Evolutionary conservation across 2,888 invertebrate species (phyloP), one percentile per base, ranked within the genome.

Genomic region (Agonum fuliginosum): DNA sequence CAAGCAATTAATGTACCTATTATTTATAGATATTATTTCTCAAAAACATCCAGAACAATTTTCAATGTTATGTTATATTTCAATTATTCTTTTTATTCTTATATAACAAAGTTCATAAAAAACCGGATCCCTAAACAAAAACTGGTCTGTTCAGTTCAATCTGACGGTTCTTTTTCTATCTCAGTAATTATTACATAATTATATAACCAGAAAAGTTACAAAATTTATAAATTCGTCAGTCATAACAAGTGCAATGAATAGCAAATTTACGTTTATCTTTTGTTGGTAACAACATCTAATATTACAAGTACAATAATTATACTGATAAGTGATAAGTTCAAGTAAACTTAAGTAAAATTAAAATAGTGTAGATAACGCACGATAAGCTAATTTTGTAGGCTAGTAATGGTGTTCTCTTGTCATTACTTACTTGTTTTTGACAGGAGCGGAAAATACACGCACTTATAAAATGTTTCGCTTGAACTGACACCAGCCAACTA

Each of bases 351-450:
- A n/a, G n/a, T n/a, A n/a, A n/a, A n/a, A n/a, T n/a, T n/a, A n/a
- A n/a, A n/a, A n/a, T n/a, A n/a, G n/a, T n/a, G n/a, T n/a, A n/a
- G n/a, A n/a, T n/a, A n/a, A n/a, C n/a, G n/a, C n/a, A n/a, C n/a
- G n/a, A n/a, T n/a, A n/a, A n/a, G n/a, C n/a, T 43, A 43, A 12
- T 43, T 43, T 43, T 43, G 14, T n/a, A n/a, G n/a, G n/a, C n/a
- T n/a, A n/a, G n/a, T n/a, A n/a, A n/a, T n/a, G n/a, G n/a, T n/a
- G n/a, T 30, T 30, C 8, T 30, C 30, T 30, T 30, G 8, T 30
- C 30, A 30, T 30, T 30, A 62, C 30, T 62, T 10, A 62, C 58
- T 58, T 30, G 30, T 30, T 5, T 3, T 30, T 62, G 30, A 30
- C 34, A 30, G 58, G 6, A 30, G 19, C 2, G 12, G 3, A 54